Percentiles rank a stretch among this genome's conserved stretches.
Evolutionary conservation across 2,888 invertebrate species (phyloP).

Genomic region (Ochropleura plecta): DNA sequence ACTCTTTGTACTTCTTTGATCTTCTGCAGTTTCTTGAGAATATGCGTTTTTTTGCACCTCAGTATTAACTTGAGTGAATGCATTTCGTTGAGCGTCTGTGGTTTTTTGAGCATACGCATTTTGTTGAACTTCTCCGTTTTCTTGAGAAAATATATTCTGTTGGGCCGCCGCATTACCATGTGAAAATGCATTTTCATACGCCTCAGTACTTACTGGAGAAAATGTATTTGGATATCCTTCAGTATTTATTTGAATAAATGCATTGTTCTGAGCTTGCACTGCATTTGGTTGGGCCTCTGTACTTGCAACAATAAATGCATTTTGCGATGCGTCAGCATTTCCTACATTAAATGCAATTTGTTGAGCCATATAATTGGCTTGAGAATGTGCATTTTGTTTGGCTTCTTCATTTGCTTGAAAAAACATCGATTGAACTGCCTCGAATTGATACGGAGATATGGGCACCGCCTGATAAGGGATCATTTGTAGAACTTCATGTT

Average conservation of each 20-base stretch:
- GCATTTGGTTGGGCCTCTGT: constrained; percentile 1
- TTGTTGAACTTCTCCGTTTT: background rate
- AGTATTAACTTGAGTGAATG: background rate
- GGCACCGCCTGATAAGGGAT: constrained; percentile 43
- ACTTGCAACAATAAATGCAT: constrained; percentile 6
- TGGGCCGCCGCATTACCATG: background rate
- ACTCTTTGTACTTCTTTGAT: background rate
- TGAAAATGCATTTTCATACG: background rate
- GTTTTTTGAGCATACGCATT: background rate
- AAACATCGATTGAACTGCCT: constrained; percentile 2
- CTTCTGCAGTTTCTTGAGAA: constrained; percentile 6
- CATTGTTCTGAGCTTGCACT: constrained; percentile 2
- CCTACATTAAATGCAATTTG: constrained; percentile 5
- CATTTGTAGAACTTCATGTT: constrained; percentile 56
- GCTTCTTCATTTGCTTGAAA: constrained; percentile 23
- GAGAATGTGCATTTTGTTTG: constrained; percentile 12
- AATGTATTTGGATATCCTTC: constrained; percentile 16
- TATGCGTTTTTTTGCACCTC: background rate
- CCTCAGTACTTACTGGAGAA: background rate
- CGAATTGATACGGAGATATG: constrained; percentile 36
- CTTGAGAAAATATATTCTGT: background rate
- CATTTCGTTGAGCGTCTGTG: constrained; percentile 4
- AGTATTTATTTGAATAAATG: constrained; percentile 10
- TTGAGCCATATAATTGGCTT: constrained; percentile 13
- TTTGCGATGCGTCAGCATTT: constrained; percentile 4